Base-by-base conservation (phyloP, 2,797 vertebrate species). In the Eospalax fontanierii region DNA sequence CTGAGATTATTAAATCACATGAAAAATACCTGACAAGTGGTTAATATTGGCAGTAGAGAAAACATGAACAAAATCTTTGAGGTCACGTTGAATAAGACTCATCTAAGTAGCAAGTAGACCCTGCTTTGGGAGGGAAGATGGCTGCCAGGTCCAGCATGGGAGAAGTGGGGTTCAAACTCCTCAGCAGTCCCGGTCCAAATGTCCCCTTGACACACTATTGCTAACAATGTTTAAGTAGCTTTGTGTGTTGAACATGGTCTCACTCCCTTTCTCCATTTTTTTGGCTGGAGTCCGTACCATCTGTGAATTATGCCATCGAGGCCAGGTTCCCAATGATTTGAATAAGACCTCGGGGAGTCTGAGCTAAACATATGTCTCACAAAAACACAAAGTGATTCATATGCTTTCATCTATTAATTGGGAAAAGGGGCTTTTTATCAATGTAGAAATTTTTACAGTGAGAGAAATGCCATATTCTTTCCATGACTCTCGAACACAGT, bases 261-360 rank as follows among this genome's bases (percentile, higher is more conserved):
- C 30, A 79, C 38, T 14, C 12, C 33, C 78, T 87, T 33, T 86
- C n/a, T 78, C 95, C 50, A 21, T 54, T 9, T 43, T 96, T 85
- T 90, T 96, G 94, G 96, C 96, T 94, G 22, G 15, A 92, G 82
- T 85, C 10, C 6, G 74, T 54, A 50, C 96, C 97, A 97, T 97
- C 97, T 97, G 97, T 88, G 94, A 97, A 71, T 86, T 38, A 46
- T 85, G 59, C 70, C 9, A 75, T 38, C 26, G 74, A 96, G 94
- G 86, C 96, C 97, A 95, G 95, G 86, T 89, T 97, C 88, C 88
- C 2, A 9, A 79, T 96, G 81, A 96, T 97, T 66, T 94, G 89
- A 96, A 83, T 91, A 87, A 97, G 95, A 96, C 96, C 96, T 94
- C 79, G 43, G 95, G 94, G 89, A 96, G 92, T 86, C 96, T 92